A percentile compares a stretch with the other conserved stretches of the same genome.
phyloP scores from a whole-genome alignment of 2,113 vertebrate species.

The Oncorhynchus keta region DNA sequence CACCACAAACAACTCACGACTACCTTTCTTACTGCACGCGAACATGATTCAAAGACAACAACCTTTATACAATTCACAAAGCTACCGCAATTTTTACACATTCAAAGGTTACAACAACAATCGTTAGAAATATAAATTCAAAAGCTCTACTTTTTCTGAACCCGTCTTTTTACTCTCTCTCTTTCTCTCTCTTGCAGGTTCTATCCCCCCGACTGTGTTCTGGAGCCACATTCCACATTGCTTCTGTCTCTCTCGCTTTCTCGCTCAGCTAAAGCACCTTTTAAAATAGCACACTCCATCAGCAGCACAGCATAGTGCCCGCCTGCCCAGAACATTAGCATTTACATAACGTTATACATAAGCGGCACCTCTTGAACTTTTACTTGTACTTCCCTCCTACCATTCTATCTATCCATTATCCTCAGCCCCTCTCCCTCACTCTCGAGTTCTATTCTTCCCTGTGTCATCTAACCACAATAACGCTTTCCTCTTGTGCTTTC shows the following conservation, averaged over 20 bases:
- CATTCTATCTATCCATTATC: slow-evolving; percentile 12
- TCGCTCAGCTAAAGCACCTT: neutral
- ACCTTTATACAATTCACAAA: no score
- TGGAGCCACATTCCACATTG: neutral
- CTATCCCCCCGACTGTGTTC: neutral
- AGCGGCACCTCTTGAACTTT: slow-evolving; percentile 59
- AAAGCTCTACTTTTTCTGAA: neutral
- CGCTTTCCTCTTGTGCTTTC: neutral
- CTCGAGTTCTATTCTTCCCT: neutral
- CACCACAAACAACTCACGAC: neutral
- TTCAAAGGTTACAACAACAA: no score
- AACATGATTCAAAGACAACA: no score
- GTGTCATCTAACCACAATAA: no score
- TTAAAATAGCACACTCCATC: slow-evolving; percentile 8
- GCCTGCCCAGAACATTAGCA: slow-evolving; percentile 21
- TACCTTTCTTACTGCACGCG: no score
- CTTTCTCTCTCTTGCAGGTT: neutral
- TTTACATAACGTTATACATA: slow-evolving; percentile 65
- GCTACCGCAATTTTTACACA: no score
- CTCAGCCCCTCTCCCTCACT: neutral
- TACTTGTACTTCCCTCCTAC: slow-evolving; percentile 47
- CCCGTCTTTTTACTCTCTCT: neutral
- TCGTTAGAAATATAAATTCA: neutral
- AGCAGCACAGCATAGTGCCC: neutral
- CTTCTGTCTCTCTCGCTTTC: neutral